A percentile compares a stretch with the other conserved stretches of the same genome.
These are phyloP conservation scores for Dendronephthya gigantea DNA, from an alignment of 64 coral and sea anemone species.

Conservation along the genomic window DNA sequence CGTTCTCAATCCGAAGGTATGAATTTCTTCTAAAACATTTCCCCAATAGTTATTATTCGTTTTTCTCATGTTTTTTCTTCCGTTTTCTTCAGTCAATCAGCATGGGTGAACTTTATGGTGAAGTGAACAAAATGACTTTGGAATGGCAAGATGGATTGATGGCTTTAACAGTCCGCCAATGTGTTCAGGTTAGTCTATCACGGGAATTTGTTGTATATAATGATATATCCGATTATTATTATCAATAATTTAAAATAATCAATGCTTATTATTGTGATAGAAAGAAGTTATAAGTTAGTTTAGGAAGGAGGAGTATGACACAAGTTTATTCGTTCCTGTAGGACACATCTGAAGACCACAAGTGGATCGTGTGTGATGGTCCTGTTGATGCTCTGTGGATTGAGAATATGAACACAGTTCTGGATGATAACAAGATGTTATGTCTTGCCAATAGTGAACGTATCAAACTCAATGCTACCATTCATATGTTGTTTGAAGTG, in stretches of 20 bases:
- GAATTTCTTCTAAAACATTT: background rate
- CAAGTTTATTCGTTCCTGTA: background rate
- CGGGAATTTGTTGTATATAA: too few relatives aligned
- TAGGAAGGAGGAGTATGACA: too few relatives aligned
- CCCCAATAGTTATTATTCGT: background rate
- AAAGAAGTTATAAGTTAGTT: too few relatives aligned
- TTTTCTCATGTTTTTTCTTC: background rate
- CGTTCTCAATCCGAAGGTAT: conserved; percentile 87
- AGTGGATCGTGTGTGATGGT: conserved; percentile 96
- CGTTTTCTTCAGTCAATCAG: conserved; percentile 44
- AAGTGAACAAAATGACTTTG: conserved; percentile 93
- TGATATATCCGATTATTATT: too few relatives aligned
- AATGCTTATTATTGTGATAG: too few relatives aligned
- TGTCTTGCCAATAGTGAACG: conserved; percentile 94
- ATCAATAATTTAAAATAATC: too few relatives aligned
- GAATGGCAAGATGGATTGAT: conserved; percentile 93
- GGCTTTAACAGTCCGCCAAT: conserved; percentile 87
- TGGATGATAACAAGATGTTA: conserved; percentile 96
- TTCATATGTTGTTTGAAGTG: conserved; percentile 99
- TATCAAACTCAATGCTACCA: conserved; percentile 88
- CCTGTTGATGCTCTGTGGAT: conserved; percentile 97
- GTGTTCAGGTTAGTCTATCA: conserved; percentile 64
- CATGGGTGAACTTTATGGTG: conserved; percentile 96
- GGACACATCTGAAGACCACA: conserved; percentile 63
- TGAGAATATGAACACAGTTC: conserved; percentile 96